Evolutionary conservation across 2,888 invertebrate species (phyloP), one percentile per base, ranked within the genome.

Genomic region (Scaptomyza tumidula): DNA sequence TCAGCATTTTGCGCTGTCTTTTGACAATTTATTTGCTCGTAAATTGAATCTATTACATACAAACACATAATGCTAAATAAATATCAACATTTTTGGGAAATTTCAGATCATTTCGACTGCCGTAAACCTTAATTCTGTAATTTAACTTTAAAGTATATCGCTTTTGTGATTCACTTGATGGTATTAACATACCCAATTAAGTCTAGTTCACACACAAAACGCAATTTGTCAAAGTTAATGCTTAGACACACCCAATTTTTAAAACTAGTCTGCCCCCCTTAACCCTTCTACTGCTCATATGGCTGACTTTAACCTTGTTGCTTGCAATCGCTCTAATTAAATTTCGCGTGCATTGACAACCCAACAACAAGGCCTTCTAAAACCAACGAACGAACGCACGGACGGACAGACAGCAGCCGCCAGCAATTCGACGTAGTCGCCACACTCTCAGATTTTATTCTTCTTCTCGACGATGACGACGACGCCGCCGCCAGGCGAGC

Each of bases 271-370:
- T 24, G 2, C 0, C 44, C 24, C 24, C 27, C 16, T 19, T 24
- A 19, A 33, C 37, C 29, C n/a, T 44, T 27, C 5, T 6, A 1
- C 35, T 46, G 37, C 33, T 19, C 33, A 9, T 29, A 37, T 49
- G 60, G 11, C 76, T 87, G 90, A 90, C 89, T 89, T 89, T 90
- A 90, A 90, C 90, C 90, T 90, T 90, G 90, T 80, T 52, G 67
- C 53, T 63, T 70, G 59, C 64, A 57, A 57, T 67, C 66, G 83
- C 66, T 78, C 78, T 85, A 85, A 88, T 90, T 89, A 78, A 85
- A 84, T 90, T 88, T 78, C 71, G 75, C 75, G 60, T 78, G 64
- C 73, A 78, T 73, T 60, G 70, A 45, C 50, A 50, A 50, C 33
- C 64, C 59, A 49, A 10, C 53, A 70, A 70, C 53, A 70, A 70